Evolutionary conservation across 2,797 vertebrate species (phyloP).

Genomic region (Triplophysa yarkandensis): DNA sequence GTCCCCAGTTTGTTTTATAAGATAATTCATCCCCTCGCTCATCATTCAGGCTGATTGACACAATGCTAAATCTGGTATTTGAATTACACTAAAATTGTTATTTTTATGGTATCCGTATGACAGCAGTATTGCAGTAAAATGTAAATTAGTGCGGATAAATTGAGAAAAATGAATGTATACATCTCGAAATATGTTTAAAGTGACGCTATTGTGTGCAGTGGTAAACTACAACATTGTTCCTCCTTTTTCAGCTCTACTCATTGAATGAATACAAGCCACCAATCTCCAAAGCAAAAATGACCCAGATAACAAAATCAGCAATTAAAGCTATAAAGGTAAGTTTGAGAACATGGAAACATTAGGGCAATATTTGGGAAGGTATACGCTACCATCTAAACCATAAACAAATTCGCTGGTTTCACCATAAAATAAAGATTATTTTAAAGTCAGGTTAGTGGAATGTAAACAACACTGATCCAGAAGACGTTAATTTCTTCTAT

Average conservation of each 20-base stretch:
- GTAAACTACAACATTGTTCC: background rate
- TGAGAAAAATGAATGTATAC: background rate
- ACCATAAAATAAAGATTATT: no score
- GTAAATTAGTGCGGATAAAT: background rate
- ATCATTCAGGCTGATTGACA: no score
- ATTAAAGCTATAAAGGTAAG: conserved; percentile 99
- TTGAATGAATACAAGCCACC: conserved; percentile 99
- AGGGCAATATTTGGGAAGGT: conserved; percentile 23
- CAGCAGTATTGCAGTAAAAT: no score
- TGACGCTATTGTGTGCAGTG: background rate
- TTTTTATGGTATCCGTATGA: no score
- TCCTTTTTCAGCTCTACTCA: conserved; percentile 88
- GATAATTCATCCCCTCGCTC: no score
- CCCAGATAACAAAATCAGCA: conserved; percentile 98
- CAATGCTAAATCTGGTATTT: no score
- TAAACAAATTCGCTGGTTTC: no score
- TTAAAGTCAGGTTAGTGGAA: no score
- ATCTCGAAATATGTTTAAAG: background rate
- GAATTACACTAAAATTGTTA: no score
- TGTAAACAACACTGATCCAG: no score
- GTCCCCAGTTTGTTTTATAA: no score
- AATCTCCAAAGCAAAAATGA: conserved; percentile 99
- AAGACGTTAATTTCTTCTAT: no score
- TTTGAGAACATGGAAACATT: conserved; percentile 57
- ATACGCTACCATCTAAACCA: background rate